phyloP scores from a whole-genome alignment of 64 coral and sea anemone species.

The Dendronephthya gigantea region DNA sequence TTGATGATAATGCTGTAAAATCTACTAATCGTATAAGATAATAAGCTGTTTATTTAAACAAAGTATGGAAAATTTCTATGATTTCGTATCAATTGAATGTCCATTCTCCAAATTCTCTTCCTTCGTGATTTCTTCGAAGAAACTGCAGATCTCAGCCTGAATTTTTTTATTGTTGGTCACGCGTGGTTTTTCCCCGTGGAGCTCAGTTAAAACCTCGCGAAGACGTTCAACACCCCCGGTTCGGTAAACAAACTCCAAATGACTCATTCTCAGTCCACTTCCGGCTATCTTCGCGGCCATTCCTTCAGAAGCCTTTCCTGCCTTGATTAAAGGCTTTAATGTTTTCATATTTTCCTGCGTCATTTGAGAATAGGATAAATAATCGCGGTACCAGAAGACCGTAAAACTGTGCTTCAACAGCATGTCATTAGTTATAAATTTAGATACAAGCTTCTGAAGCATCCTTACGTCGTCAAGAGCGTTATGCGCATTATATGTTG shows the following conservation, averaged over 20 bases:
- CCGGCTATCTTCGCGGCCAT: conserved; percentile 38
- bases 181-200: conserved; percentile 32
- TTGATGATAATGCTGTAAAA: no score
- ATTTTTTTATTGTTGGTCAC: conserved; percentile 46
- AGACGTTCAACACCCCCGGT: conserved; percentile 34
- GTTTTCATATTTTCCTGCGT: conserved; percentile 10
- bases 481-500: conserved; percentile 38
- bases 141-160: conserved; percentile 20
- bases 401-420: conserved; percentile 33
- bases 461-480: conserved; percentile 50
- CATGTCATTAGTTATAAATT: neutral
- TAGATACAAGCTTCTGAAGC: conserved; percentile 23
- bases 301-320: conserved; percentile 18
- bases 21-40: no score
- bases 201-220: conserved; percentile 33
- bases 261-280: conserved; percentile 14
- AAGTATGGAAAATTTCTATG: no score
- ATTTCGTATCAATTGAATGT: no score
- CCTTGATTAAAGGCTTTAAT: neutral
- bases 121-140: neutral
- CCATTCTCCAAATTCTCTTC: neutral
- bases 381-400: conserved; percentile 18
- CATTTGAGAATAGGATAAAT: neutral
- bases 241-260: conserved; percentile 15
- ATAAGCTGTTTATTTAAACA: no score